These are phyloP conservation scores for Chionodraco myersi DNA, from an alignment of 2,113 vertebrate species.

Conservation along the genomic window DNA sequence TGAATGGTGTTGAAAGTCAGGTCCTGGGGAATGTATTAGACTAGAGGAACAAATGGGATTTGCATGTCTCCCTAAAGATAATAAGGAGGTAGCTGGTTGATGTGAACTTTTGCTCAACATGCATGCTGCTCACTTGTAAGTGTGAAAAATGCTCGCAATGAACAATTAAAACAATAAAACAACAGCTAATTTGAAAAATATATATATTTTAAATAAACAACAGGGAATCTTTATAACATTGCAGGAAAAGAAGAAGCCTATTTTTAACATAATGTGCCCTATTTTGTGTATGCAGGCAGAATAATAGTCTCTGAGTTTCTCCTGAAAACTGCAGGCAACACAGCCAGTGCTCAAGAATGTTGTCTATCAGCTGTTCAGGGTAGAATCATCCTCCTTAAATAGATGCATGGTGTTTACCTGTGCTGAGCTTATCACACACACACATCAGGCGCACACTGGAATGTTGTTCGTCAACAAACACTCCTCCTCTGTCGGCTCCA, in stretches of 20 bases:
- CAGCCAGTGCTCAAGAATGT: background rate
- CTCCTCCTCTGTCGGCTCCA: slow-evolving; percentile 28
- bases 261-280: background rate
- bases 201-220: background rate
- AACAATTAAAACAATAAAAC: background rate
- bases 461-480: slow-evolving; percentile 58
- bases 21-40: background rate
- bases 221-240: background rate
- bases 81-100: background rate
- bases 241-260: too few species aligned
- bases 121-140: background rate
- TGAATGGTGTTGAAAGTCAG: background rate
- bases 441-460: slow-evolving; percentile 22
- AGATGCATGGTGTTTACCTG: slow-evolving; percentile 45
- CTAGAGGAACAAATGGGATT: background rate
- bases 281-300: background rate
- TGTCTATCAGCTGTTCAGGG: slow-evolving; percentile 38
- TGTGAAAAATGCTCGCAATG: background rate
- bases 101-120: background rate
- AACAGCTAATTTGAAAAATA: too few species aligned
- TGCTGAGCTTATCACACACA: slow-evolving; percentile 9
- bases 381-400: slow-evolving; percentile 48
- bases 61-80: background rate
- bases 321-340: background rate
- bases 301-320: background rate